phyloP scores from a whole-genome alignment of 2,113 vertebrate genomes.

The Ascaphus truei region DNA sequence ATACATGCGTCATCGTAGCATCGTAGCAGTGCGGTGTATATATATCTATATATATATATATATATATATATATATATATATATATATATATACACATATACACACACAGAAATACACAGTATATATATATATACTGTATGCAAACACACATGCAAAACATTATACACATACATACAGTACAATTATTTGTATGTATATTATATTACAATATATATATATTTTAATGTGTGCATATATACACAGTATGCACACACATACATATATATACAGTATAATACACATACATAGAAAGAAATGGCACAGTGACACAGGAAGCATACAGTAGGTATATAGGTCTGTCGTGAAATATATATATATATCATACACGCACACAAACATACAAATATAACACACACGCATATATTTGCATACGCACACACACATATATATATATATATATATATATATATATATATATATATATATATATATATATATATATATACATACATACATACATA shows the following conservation, averaged over 20 bases:
- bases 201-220: constrained; percentile 9
- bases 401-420: not conserved
- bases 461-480: not conserved
- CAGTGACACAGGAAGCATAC: not conserved
- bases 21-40: constrained; percentile 18
- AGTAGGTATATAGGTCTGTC: constrained; percentile 12
- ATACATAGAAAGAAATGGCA: constrained; percentile 1
- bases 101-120: not conserved
- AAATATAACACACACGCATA: constrained; percentile 17
- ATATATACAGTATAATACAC: constrained; percentile 1
- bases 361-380: not conserved
- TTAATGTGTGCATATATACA: constrained; percentile 2
- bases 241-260: not conserved
- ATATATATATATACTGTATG: not conserved
- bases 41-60: not conserved
- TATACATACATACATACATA: not conserved
- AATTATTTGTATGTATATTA: not conserved
- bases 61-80: not conserved
- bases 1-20: constrained; percentile 27
- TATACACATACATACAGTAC: not conserved
- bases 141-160: not conserved
- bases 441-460: not conserved
- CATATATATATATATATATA: not conserved
- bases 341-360: not conserved
- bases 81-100: not conserved